Base-by-base conservation (phyloP, 2,797 vertebrate genomes). In the Pelochelys cantorii region DNA sequence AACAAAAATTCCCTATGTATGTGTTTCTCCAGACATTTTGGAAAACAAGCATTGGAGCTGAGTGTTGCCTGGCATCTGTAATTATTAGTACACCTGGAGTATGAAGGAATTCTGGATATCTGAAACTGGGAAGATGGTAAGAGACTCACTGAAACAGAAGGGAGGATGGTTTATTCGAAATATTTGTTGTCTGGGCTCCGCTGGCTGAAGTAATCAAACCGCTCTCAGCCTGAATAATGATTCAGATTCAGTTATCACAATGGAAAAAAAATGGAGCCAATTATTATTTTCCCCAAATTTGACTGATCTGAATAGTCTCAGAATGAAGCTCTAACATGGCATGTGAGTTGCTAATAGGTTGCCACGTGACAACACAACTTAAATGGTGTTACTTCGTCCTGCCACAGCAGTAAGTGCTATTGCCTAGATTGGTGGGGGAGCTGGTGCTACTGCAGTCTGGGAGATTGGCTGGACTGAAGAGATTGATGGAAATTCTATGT, bases 361-460 rank as follows among this genome's bases (percentile, higher is more conserved):
- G 78, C 48, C 54, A 86, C 83, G 79, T 90, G 77, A 75, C 86
- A 81, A 60, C 93, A 31, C 53, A 90, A 88, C 65, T 83, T 17
- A 87, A 86, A 37, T 83, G 62, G 89, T 80, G 65, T 34, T 79
- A 13, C n/a, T 57, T 27, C 20, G 54, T 29, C 71, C 88, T 22
- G 81, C 56, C 68, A 54, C 53, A 94, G 83, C 55, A 81, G 68
- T 71, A 83, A 22, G 7, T 78, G 83, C 83, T 54, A 42, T 10
- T 48, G 55, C 31, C 84, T 48, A 54, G 62, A 79, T 3, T 37
- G 79, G 68, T 18, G 79, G 89, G 89, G 75, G 86, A 85, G 90
- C 89, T 84, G 92, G 77, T 85, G 5, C 0, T 52, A 62, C 31
- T 79, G 74, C 65, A 42, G 34, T 59, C 81, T 14, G 29, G 53